phyloP scores from a whole-genome alignment of 2,113 vertebrate genomes.

The Etheostoma spectabile region DNA sequence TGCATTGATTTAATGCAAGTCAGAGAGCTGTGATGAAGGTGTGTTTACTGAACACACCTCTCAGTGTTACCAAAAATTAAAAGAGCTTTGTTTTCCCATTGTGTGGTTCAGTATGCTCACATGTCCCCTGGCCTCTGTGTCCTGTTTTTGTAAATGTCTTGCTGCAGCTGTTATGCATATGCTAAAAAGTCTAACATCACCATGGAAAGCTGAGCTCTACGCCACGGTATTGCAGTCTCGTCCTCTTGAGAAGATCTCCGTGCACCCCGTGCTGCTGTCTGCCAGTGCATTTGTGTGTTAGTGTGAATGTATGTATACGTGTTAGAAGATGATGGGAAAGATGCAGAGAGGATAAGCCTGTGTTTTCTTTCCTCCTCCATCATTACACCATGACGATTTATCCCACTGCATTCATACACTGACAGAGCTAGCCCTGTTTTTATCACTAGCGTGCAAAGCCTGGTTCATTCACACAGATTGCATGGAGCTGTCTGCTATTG shows the following conservation, averaged over 20 bases:
- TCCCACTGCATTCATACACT: conserved; percentile 7
- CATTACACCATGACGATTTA: conserved; percentile 23
- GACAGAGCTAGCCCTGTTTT: background rate
- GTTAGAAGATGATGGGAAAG: background rate
- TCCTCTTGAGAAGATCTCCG: conserved; percentile 21
- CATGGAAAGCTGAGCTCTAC: conserved; percentile 67
- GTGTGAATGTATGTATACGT: conserved; percentile 1
- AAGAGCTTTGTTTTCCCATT: conserved; percentile 2
- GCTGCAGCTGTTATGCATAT: conserved; percentile 67
- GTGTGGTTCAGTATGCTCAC: conserved; percentile 14
- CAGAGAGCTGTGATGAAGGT: background rate
- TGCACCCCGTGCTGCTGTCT: conserved; percentile 26
- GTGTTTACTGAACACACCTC: background rate
- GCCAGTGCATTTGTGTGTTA: conserved; percentile 5
- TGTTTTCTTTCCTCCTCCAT: background rate
- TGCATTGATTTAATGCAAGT: background rate
- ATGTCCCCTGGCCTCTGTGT: conserved; percentile 19
- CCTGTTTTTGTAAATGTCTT: conserved; percentile 62
- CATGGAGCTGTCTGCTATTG: too few species aligned
- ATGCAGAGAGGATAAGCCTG: background rate
- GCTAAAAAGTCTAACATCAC: conserved; percentile 59
- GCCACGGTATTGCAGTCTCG: conserved; percentile 35
- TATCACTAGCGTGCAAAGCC: conserved; percentile 46
- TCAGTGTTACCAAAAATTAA: background rate
- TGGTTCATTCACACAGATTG: conserved; percentile 25